Base-by-base conservation (phyloP, 1,140 invertebrate genomes). In the Coptotermes formosanus region DNA sequence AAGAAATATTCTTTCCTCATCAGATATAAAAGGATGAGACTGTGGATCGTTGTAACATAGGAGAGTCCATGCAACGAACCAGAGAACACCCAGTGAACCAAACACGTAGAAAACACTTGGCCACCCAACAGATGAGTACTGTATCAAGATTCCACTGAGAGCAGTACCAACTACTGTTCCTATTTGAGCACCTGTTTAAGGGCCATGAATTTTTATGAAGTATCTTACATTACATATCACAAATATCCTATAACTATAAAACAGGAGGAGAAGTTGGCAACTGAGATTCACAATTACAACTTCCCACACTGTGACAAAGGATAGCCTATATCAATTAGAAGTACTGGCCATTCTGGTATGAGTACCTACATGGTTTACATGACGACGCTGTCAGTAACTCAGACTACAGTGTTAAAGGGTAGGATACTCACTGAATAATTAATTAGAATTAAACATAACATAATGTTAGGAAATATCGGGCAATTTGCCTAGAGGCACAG, bases 1-100 rank as follows among this genome's bases (percentile, higher is more conserved):
- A 30, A 86, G 44, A 90, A 95, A 97, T 82, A 94, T 92, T 82
- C 93, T 93, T 90, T 99, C 98, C 59, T 93, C 91, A 69, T 95
- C 94, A 44, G 94, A 95, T 88, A 98, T 98, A 87, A 95, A 95
- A 8, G 96, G 96, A 93, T 98, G 97, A 43, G 93, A 92, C 21
- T 93, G 92, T 16, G 98, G 98, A 87, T 95, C 94, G 87, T 94
- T 95, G 91, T 95, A 96, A 90, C 95, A 96, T 25, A 96, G 89
- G 14, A 95, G 82, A 21, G 94, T 92, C 93, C 95, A 97, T 82
- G 95, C 89, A 48, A 95, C 89, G 86, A 95, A 96, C 95, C 95
- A 97, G 0, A 95, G 84, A 2, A 96, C 91, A 9, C 95, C 96
- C n/a, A 96, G 88, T 21, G 93, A 89, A 45, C 96, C 96, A 88